Percentiles rank a stretch among this genome's conserved stretches.
Evolutionary conservation across 2,888 invertebrate species (phyloP).

Genomic region (Polyommatus iphigenia): DNA sequence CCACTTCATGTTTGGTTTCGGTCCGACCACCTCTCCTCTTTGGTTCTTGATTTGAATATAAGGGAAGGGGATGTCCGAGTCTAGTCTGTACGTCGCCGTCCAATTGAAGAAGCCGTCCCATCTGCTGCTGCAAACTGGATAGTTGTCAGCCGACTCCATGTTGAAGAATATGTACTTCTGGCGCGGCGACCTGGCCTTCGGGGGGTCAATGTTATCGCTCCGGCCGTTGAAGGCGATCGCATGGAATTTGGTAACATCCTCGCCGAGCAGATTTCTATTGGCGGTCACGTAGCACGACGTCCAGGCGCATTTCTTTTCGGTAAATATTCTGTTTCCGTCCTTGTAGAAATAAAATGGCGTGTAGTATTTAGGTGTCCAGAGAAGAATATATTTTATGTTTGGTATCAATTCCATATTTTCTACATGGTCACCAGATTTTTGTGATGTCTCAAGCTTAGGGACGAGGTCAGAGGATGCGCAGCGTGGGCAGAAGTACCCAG

Average conservation of each 20-base stretch:
- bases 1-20: constrained; percentile 56
- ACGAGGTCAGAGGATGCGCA: neutral
- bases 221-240: constrained; percentile 67
- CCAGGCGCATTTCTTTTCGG: constrained; percentile 58
- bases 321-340: constrained; percentile 57
- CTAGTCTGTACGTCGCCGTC: constrained; percentile 67
- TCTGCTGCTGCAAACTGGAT: constrained; percentile 54
- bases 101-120: constrained; percentile 69
- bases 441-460: neutral
- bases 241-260: constrained; percentile 57
- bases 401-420: constrained; percentile 45
- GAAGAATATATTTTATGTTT: constrained; percentile 59
- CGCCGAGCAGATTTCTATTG: constrained; percentile 52
- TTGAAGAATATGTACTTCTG: constrained; percentile 69
- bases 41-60: constrained; percentile 59
- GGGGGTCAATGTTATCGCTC: constrained; percentile 47
- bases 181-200: constrained; percentile 50
- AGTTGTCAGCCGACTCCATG: constrained; percentile 66
- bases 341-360: constrained; percentile 58
- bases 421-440: neutral
- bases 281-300: constrained; percentile 63
- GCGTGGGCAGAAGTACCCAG: neutral
- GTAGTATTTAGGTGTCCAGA: constrained; percentile 58
- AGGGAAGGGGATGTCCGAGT: constrained; percentile 64
- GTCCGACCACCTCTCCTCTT: constrained; percentile 57